Base-by-base conservation (phyloP, 2,113 vertebrate genomes). In the Archilochus colubris region DNA sequence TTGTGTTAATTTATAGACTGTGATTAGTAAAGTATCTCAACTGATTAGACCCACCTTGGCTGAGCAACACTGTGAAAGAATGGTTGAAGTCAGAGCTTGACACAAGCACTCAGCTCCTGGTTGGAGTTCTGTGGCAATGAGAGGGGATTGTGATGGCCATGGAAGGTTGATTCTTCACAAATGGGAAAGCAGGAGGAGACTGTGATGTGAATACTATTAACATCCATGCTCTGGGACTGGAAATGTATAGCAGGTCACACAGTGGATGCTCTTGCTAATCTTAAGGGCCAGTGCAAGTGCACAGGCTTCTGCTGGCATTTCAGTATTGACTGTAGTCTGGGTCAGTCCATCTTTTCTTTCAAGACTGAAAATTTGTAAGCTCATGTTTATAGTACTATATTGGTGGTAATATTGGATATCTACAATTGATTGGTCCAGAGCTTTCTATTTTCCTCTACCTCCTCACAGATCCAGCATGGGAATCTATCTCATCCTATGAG, bases 291-390 rank as follows among this genome's bases (percentile, higher is more conserved):
- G 1, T n/a, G 23, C 11, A 30, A 58, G 16, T 44, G 12, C 30
- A 14, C 9, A 21, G 62, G 19, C 24, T 28, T 91, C 57, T 88
- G 33, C 10, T 75, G 70, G 27, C 17, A 4, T 75, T 87, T 59
- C 4, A 3, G 1, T n/a, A 12, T 30, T 1, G 3, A 10, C n/a
- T 67, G 6, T 9, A 46, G 1, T 27, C 24, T 59, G 24, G 1
- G 9, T 43, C 57, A 82, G n/a, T 22, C 16, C 19, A 14, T 40
- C 19, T 86, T 61, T 77, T n/a, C 31, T 27, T 91, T 63, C 46
- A 70, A 31, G 33, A 51, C 1, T 50, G 24, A 86, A 77, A 62
- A 23, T 44, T 50, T 68, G 14, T 10, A 36, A 67, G 16, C 14
- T 9, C 8, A 7, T 0, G 3, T 4, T 58, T 68, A 73, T 12